Conservation (phyloP, 2,888 invertebrate genomes). For the Apodemia zela region DNA sequence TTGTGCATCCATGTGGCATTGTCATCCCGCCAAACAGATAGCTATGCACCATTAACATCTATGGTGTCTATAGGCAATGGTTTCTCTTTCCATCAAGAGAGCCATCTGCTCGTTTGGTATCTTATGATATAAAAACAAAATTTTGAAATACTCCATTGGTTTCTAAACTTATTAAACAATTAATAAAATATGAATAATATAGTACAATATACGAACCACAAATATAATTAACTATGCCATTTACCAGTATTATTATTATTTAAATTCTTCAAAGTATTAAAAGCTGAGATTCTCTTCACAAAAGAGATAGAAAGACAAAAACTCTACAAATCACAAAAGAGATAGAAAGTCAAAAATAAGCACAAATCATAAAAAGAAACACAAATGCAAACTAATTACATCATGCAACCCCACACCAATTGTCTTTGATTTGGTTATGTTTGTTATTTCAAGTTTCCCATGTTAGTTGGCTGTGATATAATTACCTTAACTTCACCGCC, state of each 20-base stretch:
- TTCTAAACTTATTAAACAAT: neutral
- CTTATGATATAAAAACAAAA: no score
- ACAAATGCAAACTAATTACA: slow-evolving; percentile 31
- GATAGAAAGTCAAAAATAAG: slow-evolving; percentile 5
- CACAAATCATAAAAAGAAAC: slow-evolving; percentile 17
- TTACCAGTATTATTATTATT: neutral
- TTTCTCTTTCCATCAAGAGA: no score
- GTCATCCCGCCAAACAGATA: no score
- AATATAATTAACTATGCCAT: neutral
- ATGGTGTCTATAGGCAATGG: no score
- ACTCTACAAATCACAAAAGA: slow-evolving; percentile 7
- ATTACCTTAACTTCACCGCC: slow-evolving; percentile 94
- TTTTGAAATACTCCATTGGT: neutral
- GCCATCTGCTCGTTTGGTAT: no score
- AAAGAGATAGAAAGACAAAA: no score
- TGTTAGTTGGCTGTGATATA: slow-evolving; percentile 16
- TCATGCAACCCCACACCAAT: slow-evolving; percentile 24
- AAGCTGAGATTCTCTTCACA: neutral
- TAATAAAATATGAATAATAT: no score
- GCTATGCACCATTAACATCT: no score
- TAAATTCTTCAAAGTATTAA: neutral
- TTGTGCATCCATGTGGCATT: no score
- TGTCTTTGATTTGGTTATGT: slow-evolving; percentile 15
- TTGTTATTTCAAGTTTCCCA: slow-evolving; percentile 19
- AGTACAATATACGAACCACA: neutral